phyloP scores from a whole-genome alignment of 2,113 vertebrate genomes.

The Jacana jacana region DNA sequence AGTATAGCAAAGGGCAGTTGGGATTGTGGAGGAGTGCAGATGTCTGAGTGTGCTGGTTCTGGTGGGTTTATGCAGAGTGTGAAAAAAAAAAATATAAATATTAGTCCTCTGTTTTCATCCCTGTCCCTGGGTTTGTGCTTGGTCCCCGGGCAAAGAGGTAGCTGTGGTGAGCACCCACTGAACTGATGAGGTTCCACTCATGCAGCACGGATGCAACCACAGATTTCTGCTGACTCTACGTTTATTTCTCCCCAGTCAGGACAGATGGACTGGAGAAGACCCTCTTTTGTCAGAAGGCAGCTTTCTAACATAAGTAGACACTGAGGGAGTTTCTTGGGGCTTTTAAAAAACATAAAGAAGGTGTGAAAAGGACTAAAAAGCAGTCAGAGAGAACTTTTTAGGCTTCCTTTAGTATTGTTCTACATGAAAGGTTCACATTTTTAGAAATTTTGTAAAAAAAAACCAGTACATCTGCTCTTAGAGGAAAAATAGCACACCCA shows the following conservation, averaged over 20 bases:
- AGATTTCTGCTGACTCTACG: neutral
- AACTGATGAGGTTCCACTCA: neutral
- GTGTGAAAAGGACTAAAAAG: neutral
- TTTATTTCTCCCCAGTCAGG: neutral
- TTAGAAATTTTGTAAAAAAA: neutral
- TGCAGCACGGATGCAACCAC: neutral
- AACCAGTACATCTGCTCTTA: neutral
- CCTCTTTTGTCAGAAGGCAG: neutral
- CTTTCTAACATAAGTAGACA: neutral
- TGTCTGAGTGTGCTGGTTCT: neutral
- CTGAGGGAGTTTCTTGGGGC: neutral
- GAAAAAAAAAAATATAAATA: no score
- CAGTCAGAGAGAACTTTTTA: neutral
- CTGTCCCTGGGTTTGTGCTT: neutral
- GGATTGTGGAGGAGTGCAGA: neutral
- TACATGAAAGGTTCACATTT: neutral
- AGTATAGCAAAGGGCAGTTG: neutral
- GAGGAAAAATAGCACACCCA: neutral
- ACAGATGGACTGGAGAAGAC: neutral
- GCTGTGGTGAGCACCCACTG: neutral
- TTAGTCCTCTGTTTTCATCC: neutral
- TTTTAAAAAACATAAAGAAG: neutral
- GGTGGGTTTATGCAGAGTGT: neutral
- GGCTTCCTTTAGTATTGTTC: neutral
- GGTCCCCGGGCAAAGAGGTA: no score